Evolutionary conservation across 2,797 vertebrate species (phyloP).

Genomic region (Furcifer pardalis): DNA sequence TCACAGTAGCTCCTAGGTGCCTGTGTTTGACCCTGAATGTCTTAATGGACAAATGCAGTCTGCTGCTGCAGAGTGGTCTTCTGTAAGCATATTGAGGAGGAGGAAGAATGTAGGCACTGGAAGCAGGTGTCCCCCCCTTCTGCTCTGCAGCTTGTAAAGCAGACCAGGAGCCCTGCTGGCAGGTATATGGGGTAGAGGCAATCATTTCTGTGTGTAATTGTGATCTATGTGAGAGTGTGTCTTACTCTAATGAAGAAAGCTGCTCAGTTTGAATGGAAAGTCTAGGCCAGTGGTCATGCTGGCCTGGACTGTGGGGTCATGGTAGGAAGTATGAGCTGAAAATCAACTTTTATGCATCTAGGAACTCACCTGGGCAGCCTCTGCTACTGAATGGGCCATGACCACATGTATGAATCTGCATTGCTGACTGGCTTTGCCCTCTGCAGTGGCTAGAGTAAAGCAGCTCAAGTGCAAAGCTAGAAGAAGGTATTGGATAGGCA

Average conservation of each 20-base stretch:
- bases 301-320: no score
- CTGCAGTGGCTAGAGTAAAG: neutral
- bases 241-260: neutral
- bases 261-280: neutral
- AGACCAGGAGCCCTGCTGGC: neutral
- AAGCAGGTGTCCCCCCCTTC: neutral
- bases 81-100: neutral
- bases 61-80: neutral
- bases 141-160: neutral
- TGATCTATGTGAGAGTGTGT: neutral
- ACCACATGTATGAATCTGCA: no score
- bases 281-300: neutral
- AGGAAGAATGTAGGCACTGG: no score
- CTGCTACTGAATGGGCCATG: neutral
- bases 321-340: no score
- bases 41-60: neutral
- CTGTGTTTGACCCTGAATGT: no score
- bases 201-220: neutral
- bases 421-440: neutral
- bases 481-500: neutral
- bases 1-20: neutral
- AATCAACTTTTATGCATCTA: no score
- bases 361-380: neutral
- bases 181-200: neutral
- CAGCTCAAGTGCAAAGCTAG: neutral